Evolutionary conservation across 2,113 vertebrate genomes (phyloP).

Genomic region (Thamnaconus septentrionalis): DNA sequence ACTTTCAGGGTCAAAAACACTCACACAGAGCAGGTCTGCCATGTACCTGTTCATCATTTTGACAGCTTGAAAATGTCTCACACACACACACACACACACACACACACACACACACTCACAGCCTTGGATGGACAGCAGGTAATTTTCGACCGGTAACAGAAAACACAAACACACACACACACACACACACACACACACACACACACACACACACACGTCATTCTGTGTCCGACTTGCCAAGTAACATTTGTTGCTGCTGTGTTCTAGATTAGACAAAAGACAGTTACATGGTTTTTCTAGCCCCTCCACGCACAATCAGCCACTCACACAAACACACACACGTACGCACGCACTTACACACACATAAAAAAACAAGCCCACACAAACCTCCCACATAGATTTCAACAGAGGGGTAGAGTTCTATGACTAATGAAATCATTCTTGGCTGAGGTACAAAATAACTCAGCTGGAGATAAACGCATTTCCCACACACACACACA

Average conservation of each 20-base stretch:
- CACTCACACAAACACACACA: too few relatives aligned
- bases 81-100: neutral
- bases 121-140: neutral
- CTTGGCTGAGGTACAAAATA: slow-evolving; percentile 24
- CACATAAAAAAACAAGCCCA: neutral
- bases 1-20: slow-evolving; percentile 3
- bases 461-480: slow-evolving; percentile 12
- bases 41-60: slow-evolving; percentile 25
- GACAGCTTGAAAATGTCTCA: slow-evolving; percentile 17
- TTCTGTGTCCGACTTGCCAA: slow-evolving; percentile 22
- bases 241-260: slow-evolving; percentile 36
- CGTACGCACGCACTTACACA: neutral
- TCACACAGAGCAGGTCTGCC: neutral
- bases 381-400: slow-evolving; percentile 35
- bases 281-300: slow-evolving; percentile 32
- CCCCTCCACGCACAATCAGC: slow-evolving; percentile 13
- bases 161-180: too few relatives aligned
- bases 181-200: neutral
- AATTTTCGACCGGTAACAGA: too few relatives aligned
- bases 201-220: slow-evolving; percentile 8
- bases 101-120: neutral
- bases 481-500: neutral
- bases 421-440: slow-evolving; percentile 47
- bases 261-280: slow-evolving; percentile 35
- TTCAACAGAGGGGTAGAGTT: slow-evolving; percentile 9